Evolutionary conservation across 2,797 vertebrate genomes (phyloP).

Genomic region (Aeoliscus strigatus): DNA sequence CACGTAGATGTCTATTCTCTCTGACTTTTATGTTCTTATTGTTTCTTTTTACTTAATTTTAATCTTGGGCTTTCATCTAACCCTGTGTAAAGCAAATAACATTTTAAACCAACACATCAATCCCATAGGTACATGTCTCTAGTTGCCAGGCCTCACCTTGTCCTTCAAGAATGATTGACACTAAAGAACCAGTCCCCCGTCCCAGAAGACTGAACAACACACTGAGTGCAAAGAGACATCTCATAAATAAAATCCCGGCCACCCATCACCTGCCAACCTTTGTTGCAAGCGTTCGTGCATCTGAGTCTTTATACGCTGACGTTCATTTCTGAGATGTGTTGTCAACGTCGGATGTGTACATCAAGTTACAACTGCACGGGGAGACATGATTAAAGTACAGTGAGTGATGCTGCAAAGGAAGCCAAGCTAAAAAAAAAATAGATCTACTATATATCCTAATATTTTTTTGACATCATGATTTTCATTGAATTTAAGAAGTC

Average conservation of each 20-base stretch:
- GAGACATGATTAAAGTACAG: too few relatives aligned
- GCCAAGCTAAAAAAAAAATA: too few relatives aligned
- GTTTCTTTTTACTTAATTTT: neutral
- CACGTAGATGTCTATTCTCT: conserved; percentile 9
- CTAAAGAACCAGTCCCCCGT: conserved; percentile 23
- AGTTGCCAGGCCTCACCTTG: conserved; percentile 23
- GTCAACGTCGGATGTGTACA: too few relatives aligned
- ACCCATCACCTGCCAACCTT: conserved; percentile 11
- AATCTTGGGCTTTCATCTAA: neutral
- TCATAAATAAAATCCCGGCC: conserved; percentile 42
- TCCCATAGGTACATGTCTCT: conserved; percentile 23
- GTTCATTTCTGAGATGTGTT: conserved; percentile 15
- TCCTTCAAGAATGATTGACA: conserved; percentile 40
- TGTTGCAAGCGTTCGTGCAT: conserved; percentile 8
- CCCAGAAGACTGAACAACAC: conserved; percentile 42
- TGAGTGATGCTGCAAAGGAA: too few relatives aligned
- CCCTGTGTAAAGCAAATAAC: conserved; percentile 8
- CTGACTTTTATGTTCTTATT: conserved; percentile 8
- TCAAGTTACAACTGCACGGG: too few relatives aligned
- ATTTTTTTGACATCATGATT: too few relatives aligned
- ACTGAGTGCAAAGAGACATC: conserved; percentile 37
- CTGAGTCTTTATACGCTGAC: conserved; percentile 2
- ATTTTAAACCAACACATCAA: conserved; percentile 19
- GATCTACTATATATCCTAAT: too few relatives aligned
- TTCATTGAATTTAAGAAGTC: too few relatives aligned